Evolutionary conservation across 2,113 vertebrate genomes (phyloP), one percentile per base, ranked within the genome.

Genomic region (Anthoscopus minutus): DNA sequence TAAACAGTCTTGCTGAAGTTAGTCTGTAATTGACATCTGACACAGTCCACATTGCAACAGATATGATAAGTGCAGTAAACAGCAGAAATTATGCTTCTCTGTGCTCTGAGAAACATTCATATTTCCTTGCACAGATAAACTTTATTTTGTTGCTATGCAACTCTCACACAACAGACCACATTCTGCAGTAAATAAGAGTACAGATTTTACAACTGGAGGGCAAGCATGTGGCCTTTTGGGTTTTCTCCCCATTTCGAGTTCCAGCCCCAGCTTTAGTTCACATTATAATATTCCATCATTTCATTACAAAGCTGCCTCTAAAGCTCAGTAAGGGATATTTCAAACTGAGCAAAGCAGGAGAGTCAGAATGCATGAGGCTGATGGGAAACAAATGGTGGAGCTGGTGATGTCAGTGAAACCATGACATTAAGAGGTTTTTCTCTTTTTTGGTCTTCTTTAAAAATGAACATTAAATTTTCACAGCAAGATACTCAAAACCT

Each of bases 61-160:
- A 96, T 95, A 84, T 38, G 93, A 72, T 93, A 95, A 97, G 91
- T 96, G 92, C 86, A 81, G 92, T 96, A 97, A 97, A 97, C 97
- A 97, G 79, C 84, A 96, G 96, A 69, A 92, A 94, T 95, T 89
- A 82, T 94, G 92, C 83, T 86, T 79, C 93, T 96, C 94, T 96
- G 72, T 73, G 82, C 94, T 96, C 87, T 76, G 93, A 93, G 95
- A 96, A 97, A 96, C 56, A 72, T 96, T 96, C 90, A 93, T 96
- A 93, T 89, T 97, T 97, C 89, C 95, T 92, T 86, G 94, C 92
- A 95, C 66, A 91, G 89, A 95, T 96, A 97, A 97, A 97, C 96
- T 98, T 97, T 97, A 94, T 92, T 97, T 96, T 96, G 97, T 98
- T 98, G 96, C 98, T 97, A 94, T 2, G 97, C 96, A 97, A 97